Conservation (phyloP, 1,140 invertebrate species). For the Drosophila funebris region DNA sequence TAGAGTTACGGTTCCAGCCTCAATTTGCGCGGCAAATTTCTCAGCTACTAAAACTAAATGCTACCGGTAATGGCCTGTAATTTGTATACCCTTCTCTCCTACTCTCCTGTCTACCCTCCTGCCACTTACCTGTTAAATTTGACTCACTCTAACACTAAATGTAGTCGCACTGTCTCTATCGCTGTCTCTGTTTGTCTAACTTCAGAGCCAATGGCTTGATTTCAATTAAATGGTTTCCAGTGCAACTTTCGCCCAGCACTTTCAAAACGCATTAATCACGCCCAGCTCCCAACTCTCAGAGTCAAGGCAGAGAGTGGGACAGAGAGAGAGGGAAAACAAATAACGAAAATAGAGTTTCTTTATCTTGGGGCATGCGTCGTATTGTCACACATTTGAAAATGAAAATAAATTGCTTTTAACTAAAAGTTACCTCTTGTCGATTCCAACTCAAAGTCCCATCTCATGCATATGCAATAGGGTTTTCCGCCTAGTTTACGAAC, state of each 20-base stretch:
- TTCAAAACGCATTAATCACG: constrained; percentile 62
- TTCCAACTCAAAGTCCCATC: constrained; percentile 6
- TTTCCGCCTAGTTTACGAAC: constrained; percentile 75
- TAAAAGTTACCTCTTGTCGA: constrained; percentile 21
- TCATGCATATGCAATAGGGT: constrained; percentile 68
- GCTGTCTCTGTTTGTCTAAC: constrained; percentile 7
- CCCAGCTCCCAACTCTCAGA: constrained; percentile 8
- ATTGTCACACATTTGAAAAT: constrained; percentile 80
- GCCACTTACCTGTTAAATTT: not conserved
- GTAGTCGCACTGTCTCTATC: not conserved
- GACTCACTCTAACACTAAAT: constrained; percentile 3
- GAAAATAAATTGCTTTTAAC: constrained; percentile 74
- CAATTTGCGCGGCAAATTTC: constrained; percentile 70
- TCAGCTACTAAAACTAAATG: constrained; percentile 73
- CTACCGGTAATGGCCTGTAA: constrained; percentile 72
- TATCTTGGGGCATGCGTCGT: constrained; percentile 70
- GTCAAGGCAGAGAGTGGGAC: not conserved
- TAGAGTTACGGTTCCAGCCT: constrained; percentile 55
- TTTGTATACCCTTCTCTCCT: constrained; percentile 26
- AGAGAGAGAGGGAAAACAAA: not conserved
- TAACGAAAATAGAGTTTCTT: constrained; percentile 52
- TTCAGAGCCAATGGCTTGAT: constrained; percentile 36
- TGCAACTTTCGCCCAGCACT: constrained; percentile 56
- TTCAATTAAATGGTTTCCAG: constrained; percentile 65
- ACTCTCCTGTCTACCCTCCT: not conserved